These are phyloP conservation scores for Campoletis raptor DNA, from an alignment of 2,888 invertebrate genomes.

Conservation along the genomic window DNA sequence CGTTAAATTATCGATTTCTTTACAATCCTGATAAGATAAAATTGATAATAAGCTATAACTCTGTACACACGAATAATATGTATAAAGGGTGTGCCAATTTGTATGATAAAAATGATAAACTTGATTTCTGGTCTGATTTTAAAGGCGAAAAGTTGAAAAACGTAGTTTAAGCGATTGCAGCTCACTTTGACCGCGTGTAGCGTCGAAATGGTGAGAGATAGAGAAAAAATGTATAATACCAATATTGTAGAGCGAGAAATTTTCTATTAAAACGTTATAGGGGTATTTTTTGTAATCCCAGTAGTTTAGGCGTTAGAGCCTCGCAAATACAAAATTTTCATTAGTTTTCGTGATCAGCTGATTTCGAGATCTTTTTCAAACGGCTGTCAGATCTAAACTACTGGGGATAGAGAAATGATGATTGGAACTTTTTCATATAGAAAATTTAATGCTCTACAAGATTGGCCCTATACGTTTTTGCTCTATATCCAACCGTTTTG, in stretches of 20 bases:
- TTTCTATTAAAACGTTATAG: not conserved
- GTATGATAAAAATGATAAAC: not conserved
- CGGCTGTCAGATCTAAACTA: not conserved
- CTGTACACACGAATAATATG: not conserved
- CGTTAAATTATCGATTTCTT: conserved; percentile 8
- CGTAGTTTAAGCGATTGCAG: not conserved
- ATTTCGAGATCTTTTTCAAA: not conserved
- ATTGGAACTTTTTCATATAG: not conserved
- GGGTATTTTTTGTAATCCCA: not conserved
- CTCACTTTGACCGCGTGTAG: not conserved
- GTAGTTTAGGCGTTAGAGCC: not conserved
- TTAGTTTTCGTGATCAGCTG: not conserved
- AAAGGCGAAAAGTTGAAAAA: not conserved
- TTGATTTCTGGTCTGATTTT: not conserved
- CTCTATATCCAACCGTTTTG: not conserved
- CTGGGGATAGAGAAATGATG: not conserved
- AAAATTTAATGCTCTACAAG: not conserved
- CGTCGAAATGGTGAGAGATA: not conserved
- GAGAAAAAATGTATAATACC: not conserved
- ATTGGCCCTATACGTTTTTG: not conserved
- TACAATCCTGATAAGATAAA: conserved; percentile 22
- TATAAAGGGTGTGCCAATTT: not conserved
- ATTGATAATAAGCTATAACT: not conserved
- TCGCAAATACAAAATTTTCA: not conserved
- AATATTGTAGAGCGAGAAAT: not conserved